Evolutionary conservation across 1,140 invertebrate species (phyloP), one percentile per base, ranked within the genome.

Genomic region (Pseudomyrmex flavicornis): DNA sequence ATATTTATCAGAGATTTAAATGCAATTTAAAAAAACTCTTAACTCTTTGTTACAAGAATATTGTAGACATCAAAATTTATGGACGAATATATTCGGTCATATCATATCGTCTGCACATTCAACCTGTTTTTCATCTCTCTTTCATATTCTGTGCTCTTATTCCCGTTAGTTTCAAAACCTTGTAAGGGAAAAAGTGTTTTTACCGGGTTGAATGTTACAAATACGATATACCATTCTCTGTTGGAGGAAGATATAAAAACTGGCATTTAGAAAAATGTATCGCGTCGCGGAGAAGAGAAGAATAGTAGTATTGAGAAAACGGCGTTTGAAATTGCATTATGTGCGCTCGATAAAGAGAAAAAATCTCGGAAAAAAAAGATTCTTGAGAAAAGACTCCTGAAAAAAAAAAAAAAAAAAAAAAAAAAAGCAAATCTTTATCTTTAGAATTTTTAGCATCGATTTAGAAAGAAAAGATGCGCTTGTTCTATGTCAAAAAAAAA

Each of bases 111-210:
- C 2, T n/a, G 44, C 9, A 17, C 9, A 20, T 66, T 68, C 63
- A 46, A 17, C 17, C n/a, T 17, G 5, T 22, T 61, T 61, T 4
- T 61, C 61, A 63, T 12, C 13, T 26, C 15, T 63, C n/a, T 12
- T 63, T 8, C 61, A 63, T 35, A 66, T 52, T 75, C 76, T 72
- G 50, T 22, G 9, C 68, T 62, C 46, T 76, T 59, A 50, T 26
- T 63, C 59, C 87, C 76, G 56, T 84, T 86, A 90, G 66, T 86
- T 89, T 89, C 86, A 86, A 89, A 89, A 85, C 65, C 87, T 90
- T 88, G 83, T 87, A 89, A 88, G 86, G 83, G 62, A 73, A 61
- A 7, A 35, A 35, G 5, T 35, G 5, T 35, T 35, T 54, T 74
- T 46, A 56, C 61, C 48, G 54, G 15, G 35, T 35, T 35, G 35